Conservation (phyloP, 2,888 invertebrate species). For the Eledone cirrhosa region DNA sequence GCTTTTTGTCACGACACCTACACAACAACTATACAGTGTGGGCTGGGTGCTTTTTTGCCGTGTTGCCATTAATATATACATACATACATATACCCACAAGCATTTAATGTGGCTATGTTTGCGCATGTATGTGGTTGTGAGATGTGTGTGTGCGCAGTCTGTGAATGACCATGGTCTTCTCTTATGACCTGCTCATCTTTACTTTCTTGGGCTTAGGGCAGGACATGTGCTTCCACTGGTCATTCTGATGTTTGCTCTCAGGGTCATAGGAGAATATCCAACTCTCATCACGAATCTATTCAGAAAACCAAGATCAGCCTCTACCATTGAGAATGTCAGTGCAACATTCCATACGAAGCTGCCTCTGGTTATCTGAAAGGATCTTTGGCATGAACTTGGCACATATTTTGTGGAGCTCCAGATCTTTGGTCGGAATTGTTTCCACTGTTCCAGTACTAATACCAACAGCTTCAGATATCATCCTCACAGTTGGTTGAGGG, state of each 20-base stretch:
- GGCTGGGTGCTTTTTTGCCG: no score
- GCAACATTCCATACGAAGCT: neutral
- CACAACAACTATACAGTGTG: no score
- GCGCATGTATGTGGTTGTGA: no score
- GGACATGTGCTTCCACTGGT: neutral
- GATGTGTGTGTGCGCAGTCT: no score
- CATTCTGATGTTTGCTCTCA: neutral
- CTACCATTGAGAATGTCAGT: neutral
- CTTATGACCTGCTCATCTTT: neutral
- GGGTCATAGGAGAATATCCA: neutral
- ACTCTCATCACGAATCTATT: neutral
- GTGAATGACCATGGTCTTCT: no score
- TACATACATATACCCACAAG: no score
- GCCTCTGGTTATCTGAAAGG: no score
- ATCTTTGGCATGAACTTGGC: conserved; percentile 1
- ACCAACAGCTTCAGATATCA: no score
- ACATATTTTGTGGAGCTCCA: neutral
- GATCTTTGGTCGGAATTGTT: neutral
- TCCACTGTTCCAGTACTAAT: neutral
- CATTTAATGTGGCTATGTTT: no score
- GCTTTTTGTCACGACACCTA: no score
- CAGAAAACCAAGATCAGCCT: neutral
- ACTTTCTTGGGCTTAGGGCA: neutral
- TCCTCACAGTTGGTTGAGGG: no score
- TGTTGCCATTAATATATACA: no score